These are phyloP conservation scores for Wiebesia pumilae DNA, from an alignment of 1,140 invertebrate species.

Conservation along the genomic window DNA sequence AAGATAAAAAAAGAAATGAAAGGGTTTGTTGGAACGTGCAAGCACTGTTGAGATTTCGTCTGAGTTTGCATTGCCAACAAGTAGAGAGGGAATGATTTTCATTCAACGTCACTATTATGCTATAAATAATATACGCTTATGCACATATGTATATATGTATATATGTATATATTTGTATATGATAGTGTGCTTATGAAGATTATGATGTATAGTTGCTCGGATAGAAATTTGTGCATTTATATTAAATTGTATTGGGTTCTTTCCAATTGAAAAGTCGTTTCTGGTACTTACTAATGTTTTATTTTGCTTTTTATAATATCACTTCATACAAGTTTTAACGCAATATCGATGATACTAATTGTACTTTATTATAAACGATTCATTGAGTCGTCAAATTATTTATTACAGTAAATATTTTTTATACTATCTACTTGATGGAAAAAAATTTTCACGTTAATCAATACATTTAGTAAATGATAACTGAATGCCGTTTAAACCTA, in stretches of 20 bases:
- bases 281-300: neutral
- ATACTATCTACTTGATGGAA: no score
- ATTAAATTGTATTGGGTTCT: neutral
- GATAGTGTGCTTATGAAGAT: neutral
- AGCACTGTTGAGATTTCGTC: neutral
- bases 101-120: neutral
- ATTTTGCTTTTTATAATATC: neutral
- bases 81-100: slow-evolving; percentile 7
- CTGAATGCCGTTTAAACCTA: no score
- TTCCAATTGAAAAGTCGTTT: neutral
- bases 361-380: neutral
- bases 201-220: no score
- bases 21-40: neutral
- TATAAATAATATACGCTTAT: neutral
- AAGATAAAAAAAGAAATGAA: neutral
- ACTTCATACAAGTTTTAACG: neutral
- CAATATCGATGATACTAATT: neutral
- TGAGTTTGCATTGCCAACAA: slow-evolving; percentile 38
- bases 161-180: neutral
- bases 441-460: no score
- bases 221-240: neutral
- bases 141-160: neutral
- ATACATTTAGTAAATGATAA: no score
- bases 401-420: no score
- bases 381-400: neutral